Evolutionary conservation across 2,888 invertebrate genomes (phyloP).

Genomic region (Leuctra nigra): DNA sequence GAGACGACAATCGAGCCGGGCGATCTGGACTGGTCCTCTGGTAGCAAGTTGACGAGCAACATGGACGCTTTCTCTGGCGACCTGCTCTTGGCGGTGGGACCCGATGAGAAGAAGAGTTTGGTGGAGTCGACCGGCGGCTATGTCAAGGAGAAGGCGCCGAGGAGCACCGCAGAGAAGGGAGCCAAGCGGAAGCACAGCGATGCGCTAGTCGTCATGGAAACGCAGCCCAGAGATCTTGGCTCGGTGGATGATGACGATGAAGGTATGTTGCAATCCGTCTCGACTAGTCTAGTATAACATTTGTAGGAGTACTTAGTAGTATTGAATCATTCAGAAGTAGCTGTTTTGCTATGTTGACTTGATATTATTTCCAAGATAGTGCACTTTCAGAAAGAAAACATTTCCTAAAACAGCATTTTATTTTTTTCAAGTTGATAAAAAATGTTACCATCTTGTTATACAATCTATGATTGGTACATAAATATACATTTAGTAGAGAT

Average conservation of each 20-base stretch:
- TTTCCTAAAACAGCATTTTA: too few species aligned
- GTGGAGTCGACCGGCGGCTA: slow-evolving; percentile 20
- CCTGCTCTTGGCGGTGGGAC: not conserved
- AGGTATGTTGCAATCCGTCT: slow-evolving; percentile 34
- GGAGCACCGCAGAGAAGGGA: slow-evolving; percentile 7
- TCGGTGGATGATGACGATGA: slow-evolving; percentile 40
- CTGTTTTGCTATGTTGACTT: too few species aligned
- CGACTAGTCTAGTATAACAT: too few species aligned
- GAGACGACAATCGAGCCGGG: slow-evolving; percentile 1
- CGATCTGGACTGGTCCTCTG: slow-evolving; percentile 9
- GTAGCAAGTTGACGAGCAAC: not conserved
- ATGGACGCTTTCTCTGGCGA: not conserved
- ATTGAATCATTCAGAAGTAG: too few species aligned
- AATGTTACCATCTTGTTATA: too few species aligned
- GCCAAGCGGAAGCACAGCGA: slow-evolving; percentile 37
- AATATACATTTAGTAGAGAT: too few species aligned
- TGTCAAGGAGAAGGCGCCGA: slow-evolving; percentile 3
- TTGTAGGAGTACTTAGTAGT: too few species aligned
- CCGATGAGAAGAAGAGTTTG: not conserved
- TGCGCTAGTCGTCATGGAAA: slow-evolving; percentile 39
- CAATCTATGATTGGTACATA: too few species aligned
- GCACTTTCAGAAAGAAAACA: too few species aligned
- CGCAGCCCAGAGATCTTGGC: slow-evolving; percentile 36
- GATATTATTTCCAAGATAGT: too few species aligned
- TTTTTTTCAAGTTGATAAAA: too few species aligned